Evolutionary conservation across 2,797 vertebrate species (phyloP), one percentile per base, ranked within the genome.

Genomic region (Galagoides demidoff): DNA sequence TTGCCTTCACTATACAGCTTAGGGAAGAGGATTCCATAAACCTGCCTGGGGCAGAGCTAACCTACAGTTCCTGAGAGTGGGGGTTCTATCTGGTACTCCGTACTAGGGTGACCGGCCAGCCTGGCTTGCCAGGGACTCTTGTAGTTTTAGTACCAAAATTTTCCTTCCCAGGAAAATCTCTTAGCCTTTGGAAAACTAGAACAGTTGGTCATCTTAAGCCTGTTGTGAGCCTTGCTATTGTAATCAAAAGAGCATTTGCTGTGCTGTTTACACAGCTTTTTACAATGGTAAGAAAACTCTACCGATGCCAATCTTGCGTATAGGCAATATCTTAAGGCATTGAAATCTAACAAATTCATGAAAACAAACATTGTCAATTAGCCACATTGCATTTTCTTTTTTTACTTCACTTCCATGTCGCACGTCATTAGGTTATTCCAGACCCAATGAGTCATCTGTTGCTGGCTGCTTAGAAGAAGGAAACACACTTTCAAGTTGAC

Each of bases 381-480:
- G 25, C 49, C 43, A 14, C 29, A 43, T 52, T 74, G 37, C n/a
- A 76, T 78, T 81, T 57, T 49, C 39, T 39, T 49, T 55, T 37
- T 27, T 16, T 29, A 63, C 39, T 92, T 71, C 64, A 8, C 45
- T 61, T 77, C 37, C 11, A 7, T 39, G 17, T 43, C 55, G 31
- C 37, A 34, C 34, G n/a, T 90, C 45, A 90, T 79, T 78, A 86
- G 45, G 34, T 79, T 52, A 70, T 78, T 92, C 74, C 55, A 92
- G n/a, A 86, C 31, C 78, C 63, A 82, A 34, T 11, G 0, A 79
- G 49, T 81, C 78, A 78, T 84, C 89, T 39, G 19, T 52, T 37
- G 55, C 85, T 77, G 89, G 43, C 78, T 86, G 9, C 12, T 52
- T 43, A 31, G 70, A 94, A 55, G 59, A 73, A 78, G 23, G 20